These are phyloP conservation scores for Bungarus multicinctus DNA, from an alignment of 2,113 vertebrate species.

Conservation along the genomic window DNA sequence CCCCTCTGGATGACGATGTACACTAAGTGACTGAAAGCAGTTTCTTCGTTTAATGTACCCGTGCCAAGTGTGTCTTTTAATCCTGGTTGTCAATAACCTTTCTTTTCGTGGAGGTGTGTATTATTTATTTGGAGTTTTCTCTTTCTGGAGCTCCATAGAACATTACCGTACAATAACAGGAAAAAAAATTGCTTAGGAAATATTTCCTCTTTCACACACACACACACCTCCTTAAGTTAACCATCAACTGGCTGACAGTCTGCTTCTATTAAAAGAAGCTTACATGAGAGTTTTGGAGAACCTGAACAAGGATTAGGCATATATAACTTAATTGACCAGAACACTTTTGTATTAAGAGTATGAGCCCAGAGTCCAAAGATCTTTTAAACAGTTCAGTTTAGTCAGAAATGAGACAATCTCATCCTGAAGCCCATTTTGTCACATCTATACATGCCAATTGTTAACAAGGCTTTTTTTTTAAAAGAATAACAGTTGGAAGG, in stretches of 20 bases:
- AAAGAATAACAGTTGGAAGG: too few relatives aligned
- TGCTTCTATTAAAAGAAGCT: not conserved
- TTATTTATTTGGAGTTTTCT: not conserved
- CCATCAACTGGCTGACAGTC: not conserved
- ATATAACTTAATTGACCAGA: not conserved
- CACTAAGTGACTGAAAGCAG: not conserved
- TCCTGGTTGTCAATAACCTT: not conserved
- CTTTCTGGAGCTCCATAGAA: not conserved
- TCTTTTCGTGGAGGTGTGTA: not conserved
- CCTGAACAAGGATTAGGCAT: not conserved
- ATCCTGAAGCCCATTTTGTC: not conserved
- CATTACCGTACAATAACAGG: not conserved
- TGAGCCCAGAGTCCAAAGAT: not conserved
- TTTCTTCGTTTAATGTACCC: not conserved
- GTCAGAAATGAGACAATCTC: not conserved
- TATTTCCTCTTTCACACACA: not conserved
- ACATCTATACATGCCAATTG: not conserved
- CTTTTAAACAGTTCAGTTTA: not conserved
- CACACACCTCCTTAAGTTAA: not conserved
- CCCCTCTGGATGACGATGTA: not conserved
- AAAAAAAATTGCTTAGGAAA: not conserved
- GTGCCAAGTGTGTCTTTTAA: not conserved
- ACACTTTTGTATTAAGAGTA: too few relatives aligned
- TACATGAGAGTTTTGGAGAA: not conserved
- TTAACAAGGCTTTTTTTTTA: not conserved